phyloP scores from a whole-genome alignment of 2,113 vertebrate genomes.

The Larimichthys polyactis region DNA sequence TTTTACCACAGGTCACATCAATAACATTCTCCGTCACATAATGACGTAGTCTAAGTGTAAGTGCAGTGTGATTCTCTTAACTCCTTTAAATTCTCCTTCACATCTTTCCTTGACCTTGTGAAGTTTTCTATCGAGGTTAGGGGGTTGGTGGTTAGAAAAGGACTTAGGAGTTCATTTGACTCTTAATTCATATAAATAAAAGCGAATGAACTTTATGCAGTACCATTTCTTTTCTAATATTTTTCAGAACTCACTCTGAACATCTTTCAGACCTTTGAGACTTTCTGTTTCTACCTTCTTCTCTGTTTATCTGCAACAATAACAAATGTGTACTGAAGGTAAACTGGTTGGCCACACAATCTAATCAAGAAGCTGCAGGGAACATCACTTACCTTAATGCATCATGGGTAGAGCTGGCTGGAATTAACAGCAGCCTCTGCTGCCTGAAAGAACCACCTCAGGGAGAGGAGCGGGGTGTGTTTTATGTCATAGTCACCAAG shows the following conservation, averaged over 20 bases:
- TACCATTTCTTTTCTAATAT: no score
- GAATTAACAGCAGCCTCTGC: slow-evolving; percentile 14
- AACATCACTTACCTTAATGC: neutral
- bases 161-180: no score
- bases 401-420: neutral
- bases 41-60: no score
- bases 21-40: no score
- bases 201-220: no score
- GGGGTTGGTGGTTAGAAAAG: no score
- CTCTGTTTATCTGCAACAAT: neutral
- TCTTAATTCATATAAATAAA: no score
- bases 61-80: no score
- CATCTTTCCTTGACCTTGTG: no score
- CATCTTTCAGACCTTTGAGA: neutral
- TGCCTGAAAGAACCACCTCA: neutral
- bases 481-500: neutral
- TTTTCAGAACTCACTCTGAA: neutral
- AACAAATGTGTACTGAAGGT: neutral
- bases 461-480: slow-evolving; percentile 2
- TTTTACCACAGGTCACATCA: no score
- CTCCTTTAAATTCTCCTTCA: no score
- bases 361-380: slow-evolving; percentile 20
- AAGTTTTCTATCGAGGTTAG: no score
- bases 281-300: neutral
- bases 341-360: slow-evolving; percentile 6